These are phyloP conservation scores for Pycnonotus jocosus DNA, from an alignment of 2,113 vertebrate genomes.

Conservation along the genomic window DNA sequence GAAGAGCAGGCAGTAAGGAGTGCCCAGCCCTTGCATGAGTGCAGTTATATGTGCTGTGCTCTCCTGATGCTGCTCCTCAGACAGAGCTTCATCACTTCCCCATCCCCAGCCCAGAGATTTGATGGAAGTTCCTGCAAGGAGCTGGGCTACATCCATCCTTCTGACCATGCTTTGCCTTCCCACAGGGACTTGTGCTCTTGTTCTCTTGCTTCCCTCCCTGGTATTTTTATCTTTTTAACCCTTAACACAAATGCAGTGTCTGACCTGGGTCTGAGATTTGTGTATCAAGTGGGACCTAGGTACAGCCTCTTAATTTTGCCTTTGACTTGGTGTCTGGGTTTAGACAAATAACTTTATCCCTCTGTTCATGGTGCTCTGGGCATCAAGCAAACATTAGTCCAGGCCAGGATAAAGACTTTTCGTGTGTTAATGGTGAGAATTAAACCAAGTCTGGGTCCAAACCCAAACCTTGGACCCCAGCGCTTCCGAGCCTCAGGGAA, in stretches of 20 bases:
- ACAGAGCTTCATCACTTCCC: not conserved
- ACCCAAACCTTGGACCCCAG: not conserved
- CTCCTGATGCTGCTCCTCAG: not conserved
- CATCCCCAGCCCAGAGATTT: not conserved
- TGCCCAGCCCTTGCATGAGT: not conserved
- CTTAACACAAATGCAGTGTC: not conserved
- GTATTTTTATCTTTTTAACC: not conserved
- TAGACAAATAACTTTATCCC: not conserved
- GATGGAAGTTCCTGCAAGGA: not conserved
- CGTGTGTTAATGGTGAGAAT: not conserved
- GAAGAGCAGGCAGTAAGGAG: not conserved
- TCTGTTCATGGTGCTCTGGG: not conserved
- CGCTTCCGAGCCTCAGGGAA: not conserved
- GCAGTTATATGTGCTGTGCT: accelerated
- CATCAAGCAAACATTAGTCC: not conserved
- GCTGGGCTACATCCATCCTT: not conserved
- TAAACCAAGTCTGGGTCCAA: not conserved
- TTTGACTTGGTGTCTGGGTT: not conserved
- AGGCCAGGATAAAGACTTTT: not conserved
- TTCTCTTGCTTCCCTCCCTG: not conserved
- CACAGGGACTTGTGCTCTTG: not conserved
- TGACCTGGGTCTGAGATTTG: not conserved
- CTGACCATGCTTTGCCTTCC: not conserved
- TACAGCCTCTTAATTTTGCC: not conserved
- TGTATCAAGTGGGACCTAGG: not conserved